Conservation (phyloP, 2,888 invertebrate genomes). For the Dynastes tityus region DNA sequence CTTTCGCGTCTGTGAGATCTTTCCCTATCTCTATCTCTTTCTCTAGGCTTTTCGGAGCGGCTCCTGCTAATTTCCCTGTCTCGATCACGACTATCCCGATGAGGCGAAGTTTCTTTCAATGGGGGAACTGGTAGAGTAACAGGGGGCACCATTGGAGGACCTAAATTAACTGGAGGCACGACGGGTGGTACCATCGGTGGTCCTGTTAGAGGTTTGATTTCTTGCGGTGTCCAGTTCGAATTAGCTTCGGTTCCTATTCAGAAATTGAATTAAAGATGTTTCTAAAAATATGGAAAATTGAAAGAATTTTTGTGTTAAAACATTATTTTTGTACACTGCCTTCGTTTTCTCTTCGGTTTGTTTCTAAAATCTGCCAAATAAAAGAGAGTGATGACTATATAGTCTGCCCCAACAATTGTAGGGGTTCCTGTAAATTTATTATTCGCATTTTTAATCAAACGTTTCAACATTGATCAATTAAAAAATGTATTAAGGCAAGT, state of each 20-base stretch:
- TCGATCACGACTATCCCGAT: slow-evolving; percentile 55
- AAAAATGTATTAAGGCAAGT: no score
- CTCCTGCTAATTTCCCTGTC: slow-evolving; percentile 58
- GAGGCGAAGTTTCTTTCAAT: slow-evolving; percentile 55
- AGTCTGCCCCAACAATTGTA: no score
- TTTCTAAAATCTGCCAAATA: no score
- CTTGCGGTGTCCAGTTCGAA: slow-evolving; percentile 75
- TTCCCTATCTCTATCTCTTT: slow-evolving; percentile 70
- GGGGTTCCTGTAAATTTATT: no score
- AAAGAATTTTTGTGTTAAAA: neutral
- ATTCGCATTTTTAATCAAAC: no score
- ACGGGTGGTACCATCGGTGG: slow-evolving; percentile 68
- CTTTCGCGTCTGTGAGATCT: slow-evolving; percentile 79
- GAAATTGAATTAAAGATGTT: neutral
- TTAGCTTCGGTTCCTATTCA: slow-evolving; percentile 50
- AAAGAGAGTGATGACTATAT: no score
- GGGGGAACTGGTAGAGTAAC: slow-evolving; percentile 55
- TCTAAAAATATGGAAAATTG: slow-evolving; percentile 37
- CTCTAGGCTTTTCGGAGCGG: slow-evolving; percentile 65
- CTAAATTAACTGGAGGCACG: slow-evolving; percentile 63
- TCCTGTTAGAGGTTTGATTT: slow-evolving; percentile 81
- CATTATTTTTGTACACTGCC: no score
- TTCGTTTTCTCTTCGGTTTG: no score
- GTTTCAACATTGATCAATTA: no score
- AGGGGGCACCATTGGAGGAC: slow-evolving; percentile 65